Conservation (phyloP, 2,113 vertebrate genomes). For the Psammodynastes pulverulentus region DNA sequence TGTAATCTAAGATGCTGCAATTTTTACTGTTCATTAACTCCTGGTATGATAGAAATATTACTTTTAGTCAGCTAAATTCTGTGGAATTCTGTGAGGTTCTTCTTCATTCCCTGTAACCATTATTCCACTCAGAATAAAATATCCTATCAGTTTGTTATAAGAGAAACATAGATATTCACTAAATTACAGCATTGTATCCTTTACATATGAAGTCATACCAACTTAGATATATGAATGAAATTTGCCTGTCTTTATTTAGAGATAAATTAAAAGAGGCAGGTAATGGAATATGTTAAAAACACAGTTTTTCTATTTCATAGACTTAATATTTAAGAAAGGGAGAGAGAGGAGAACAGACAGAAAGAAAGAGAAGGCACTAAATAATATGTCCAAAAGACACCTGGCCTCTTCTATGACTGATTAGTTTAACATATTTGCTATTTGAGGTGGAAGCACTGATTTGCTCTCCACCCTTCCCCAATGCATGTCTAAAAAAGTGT, state of each 20-base stretch:
- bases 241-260: constrained; percentile 52
- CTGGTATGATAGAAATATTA: constrained; percentile 67
- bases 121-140: constrained; percentile 76
- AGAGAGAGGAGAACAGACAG: background rate
- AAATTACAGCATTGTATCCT: constrained; percentile 71
- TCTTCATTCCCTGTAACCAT: constrained; percentile 71
- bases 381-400: constrained; percentile 63
- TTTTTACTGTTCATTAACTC: constrained; percentile 71
- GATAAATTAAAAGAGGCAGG: constrained; percentile 52
- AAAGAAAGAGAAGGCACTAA: constrained; percentile 33
- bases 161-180: constrained; percentile 72
- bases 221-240: constrained; percentile 56
- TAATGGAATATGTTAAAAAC: constrained; percentile 56
- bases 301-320: constrained; percentile 71
- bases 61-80: constrained; percentile 75
- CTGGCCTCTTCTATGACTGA: constrained; percentile 66
- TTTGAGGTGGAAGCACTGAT: constrained; percentile 54
- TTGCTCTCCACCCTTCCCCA: constrained; percentile 29
- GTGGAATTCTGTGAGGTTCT: constrained; percentile 67
- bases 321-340: constrained; percentile 37
- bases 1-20: constrained; percentile 67
- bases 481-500: constrained; percentile 54
- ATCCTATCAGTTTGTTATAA: constrained; percentile 75
- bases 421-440: constrained; percentile 68
- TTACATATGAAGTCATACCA: constrained; percentile 66